Evolutionary conservation across 2,797 vertebrate genomes (phyloP), one percentile per base, ranked within the genome.

Genomic region (Hydrolagus colliei): DNA sequence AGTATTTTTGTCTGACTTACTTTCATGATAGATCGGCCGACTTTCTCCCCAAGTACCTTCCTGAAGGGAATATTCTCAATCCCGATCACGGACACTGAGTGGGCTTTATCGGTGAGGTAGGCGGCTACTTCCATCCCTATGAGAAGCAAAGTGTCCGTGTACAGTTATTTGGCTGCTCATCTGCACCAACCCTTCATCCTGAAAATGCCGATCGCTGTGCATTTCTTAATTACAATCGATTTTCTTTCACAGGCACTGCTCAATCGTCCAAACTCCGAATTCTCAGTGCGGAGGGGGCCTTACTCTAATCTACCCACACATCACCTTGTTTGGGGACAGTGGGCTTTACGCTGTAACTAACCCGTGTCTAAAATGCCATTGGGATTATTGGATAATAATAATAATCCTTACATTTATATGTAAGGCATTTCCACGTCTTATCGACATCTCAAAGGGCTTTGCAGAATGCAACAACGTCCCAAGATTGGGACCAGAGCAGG

Each of bases 121-220:
- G 97, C 96, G 0, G 97, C 97, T 88, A 98, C 97, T 89, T 99
- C 98, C 98, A 99, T 99, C 86, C 97, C 98, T 99, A 1, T 27
- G 52, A 35, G 6, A 71, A 86, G 41, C 87, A 86, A 74, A 86
- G 32, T 4, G 73, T 62, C 20, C 72, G 9, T 74, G 22, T 86
- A 4, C 20, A 74, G 35, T 22, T 11, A 52, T 41, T 41, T 18
- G 27, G 27, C 27, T 27, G 27, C 27, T 27, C 27, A 27, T 27
- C 71, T 14, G 22, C 16, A 73, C 16, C 22, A 27, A 18, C 72
- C 22, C 7, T 18, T 18, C 4, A 73, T 73, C 22, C 11, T 18
- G 22, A 73, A 73, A 73, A 73, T 73, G 22, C 72, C 11, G 11
- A 52, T 52, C 6, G 41, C 41, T 73, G 16, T 73, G 22, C 22